Evolutionary conservation across 2,113 vertebrate species (phyloP), one percentile per base, ranked within the genome.

Genomic region (Shinisaurus crocodilurus): DNA sequence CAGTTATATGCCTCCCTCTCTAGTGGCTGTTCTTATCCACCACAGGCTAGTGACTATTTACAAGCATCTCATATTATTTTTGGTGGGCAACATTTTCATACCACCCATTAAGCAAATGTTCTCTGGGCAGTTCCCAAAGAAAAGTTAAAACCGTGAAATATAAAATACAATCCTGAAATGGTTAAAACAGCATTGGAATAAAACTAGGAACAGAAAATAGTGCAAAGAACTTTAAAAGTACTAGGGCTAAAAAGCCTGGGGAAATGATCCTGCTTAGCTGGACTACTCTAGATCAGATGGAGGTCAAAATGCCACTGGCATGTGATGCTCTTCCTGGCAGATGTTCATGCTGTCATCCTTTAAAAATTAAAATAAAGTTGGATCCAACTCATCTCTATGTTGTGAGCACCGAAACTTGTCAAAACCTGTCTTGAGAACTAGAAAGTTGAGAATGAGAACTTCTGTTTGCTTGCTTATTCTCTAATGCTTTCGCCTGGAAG

Each of bases 381-480:
- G 89, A 93, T 89, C n/a, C 91, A 82, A 57, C 48, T 70, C 23
- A 82, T 54, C 89, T 89, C 93, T 77, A 75, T 67, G 93, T 93
- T 96, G 92, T 91, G 94, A 95, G 93, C 87, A 9, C n/a, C 0
- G 9, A 88, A 50, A 48, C 96, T 87, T 95, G 96, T 63, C 85
- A 0, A 3, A 82, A 74, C 96, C 86, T 95, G 96, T 91, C 94
- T 70, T 27, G 89, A 84, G 90, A 96, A 96, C 96, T 92, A 27
- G 96, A 95, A 96, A 94, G 95, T 94, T 95, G 92, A 94, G 95
- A 96, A 91, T 92, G 89, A 90, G 95, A 92, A 85, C 82, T 94
- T 91, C 45, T 95, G 93, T 91, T 94, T 95, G 92, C 92, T 94
- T 92, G 94, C 90, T 95, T 95, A 90, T 94, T 69, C 69, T 95